Conservation (phyloP, 2,797 vertebrate genomes). For the Hydrolagus colliei region DNA sequence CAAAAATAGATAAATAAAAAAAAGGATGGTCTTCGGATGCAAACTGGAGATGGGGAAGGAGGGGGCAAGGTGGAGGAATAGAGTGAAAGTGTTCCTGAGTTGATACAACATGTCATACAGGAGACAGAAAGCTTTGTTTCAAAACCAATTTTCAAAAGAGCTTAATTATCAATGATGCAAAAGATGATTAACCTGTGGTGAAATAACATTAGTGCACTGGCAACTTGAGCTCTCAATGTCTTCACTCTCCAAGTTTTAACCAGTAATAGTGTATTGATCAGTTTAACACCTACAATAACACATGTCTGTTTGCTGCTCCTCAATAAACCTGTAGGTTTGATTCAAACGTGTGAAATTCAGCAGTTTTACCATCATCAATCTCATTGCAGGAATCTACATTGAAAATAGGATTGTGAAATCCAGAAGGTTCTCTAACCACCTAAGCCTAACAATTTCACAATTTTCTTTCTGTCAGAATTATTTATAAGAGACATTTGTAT, state of each 20-base stretch:
- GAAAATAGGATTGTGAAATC: conserved; percentile 22
- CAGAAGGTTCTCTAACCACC: conserved; percentile 28
- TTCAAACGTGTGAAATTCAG: conserved; percentile 31
- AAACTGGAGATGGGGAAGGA: no score
- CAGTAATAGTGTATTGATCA: neutral
- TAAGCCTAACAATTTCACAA: conserved; percentile 3
- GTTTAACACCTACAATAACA: neutral
- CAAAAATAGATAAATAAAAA: no score
- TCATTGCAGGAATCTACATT: conserved; percentile 29
- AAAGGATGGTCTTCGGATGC: no score
- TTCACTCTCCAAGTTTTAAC: conserved; percentile 14
- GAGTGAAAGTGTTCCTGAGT: no score
- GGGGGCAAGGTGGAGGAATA: no score
- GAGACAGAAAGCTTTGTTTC: neutral
- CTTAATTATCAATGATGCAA: neutral
- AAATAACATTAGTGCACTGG: neutral
- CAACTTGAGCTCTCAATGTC: neutral
- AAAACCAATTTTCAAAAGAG: neutral
- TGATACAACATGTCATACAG: no score
- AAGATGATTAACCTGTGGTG: conserved; percentile 3
- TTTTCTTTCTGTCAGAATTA: conserved; percentile 38
- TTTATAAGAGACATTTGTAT: conserved; percentile 34
- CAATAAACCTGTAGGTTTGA: conserved; percentile 32
- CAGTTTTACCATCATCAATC: conserved; percentile 25
- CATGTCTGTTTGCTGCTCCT: conserved; percentile 37